A percentile compares a stretch with the other conserved stretches of the same genome.
phyloP scores from a whole-genome alignment of 2,888 invertebrate species.

The Julus scanicus region DNA sequence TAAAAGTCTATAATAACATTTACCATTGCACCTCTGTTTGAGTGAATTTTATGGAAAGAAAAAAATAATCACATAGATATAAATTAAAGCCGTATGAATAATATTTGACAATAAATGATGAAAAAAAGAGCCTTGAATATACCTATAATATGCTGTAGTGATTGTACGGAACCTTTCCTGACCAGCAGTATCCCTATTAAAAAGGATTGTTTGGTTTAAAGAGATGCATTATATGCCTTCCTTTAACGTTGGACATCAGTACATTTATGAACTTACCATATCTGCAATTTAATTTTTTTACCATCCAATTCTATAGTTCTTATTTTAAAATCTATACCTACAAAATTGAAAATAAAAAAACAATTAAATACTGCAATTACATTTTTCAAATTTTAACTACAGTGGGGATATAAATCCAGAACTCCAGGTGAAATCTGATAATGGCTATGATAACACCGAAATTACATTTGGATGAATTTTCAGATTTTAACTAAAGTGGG shows the following conservation, averaged over 20 bases:
- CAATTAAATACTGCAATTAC: neutral
- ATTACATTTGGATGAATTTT: too few relatives aligned
- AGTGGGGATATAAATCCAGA: too few relatives aligned
- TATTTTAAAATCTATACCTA: conserved; percentile 75
- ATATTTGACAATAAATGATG: neutral
- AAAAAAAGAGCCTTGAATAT: neutral
- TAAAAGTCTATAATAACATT: conserved; percentile 37
- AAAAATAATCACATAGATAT: neutral
- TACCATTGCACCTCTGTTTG: conserved; percentile 86
- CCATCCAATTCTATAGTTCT: conserved; percentile 70
- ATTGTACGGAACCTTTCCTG: conserved; percentile 99
- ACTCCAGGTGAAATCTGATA: too few relatives aligned
- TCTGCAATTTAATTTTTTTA: conserved; percentile 71
- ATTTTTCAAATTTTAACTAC: too few relatives aligned
- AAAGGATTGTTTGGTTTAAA: conserved; percentile 43
- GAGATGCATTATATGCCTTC: neutral
- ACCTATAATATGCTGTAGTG: conserved; percentile 95
- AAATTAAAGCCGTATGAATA: neutral
- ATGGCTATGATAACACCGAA: too few relatives aligned
- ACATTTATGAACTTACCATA: conserved; percentile 65
- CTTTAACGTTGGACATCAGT: neutral
- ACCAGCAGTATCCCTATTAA: conserved; percentile 94
- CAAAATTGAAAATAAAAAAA: conserved; percentile 60
- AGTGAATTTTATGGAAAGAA: neutral
- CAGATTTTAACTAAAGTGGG: too few relatives aligned